Percentiles rank a stretch among this genome's conserved stretches.
Evolutionary conservation across 2,113 vertebrate species (phyloP).

Genomic region (Muntiacus reevesi): DNA sequence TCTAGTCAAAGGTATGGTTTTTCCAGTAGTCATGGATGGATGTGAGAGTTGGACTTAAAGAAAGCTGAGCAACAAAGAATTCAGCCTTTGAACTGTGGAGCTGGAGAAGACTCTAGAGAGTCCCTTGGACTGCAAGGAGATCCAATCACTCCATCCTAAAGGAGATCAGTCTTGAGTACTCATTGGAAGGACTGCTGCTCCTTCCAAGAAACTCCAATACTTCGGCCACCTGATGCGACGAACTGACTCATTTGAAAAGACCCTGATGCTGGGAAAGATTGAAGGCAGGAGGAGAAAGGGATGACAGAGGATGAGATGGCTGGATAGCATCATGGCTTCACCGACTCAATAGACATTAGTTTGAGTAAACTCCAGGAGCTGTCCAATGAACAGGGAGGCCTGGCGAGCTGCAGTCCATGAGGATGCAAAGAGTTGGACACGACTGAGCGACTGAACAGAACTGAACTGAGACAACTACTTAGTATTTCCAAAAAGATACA

Average conservation of each 20-base stretch:
- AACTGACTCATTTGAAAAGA: not conserved
- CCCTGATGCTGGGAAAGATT: not conserved
- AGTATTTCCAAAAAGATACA: not conserved
- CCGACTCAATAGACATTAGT: not conserved
- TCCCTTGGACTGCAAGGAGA: not conserved
- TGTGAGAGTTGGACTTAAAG: not conserved
- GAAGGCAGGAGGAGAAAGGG: not conserved
- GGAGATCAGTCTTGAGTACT: not conserved
- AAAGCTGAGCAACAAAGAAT: not conserved
- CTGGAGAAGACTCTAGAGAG: not conserved
- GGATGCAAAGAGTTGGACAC: not conserved
- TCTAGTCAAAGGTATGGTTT: not conserved
- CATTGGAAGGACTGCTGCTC: not conserved
- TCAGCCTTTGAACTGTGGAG: not conserved
- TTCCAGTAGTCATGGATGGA: not conserved
- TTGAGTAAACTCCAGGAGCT: not conserved
- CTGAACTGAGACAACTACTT: not conserved
- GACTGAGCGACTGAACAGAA: not conserved
- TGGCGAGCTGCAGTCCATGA: not conserved
- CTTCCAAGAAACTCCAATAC: not conserved
- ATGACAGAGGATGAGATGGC: not conserved
- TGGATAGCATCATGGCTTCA: not conserved
- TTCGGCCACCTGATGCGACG: not conserved
- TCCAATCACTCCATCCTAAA: not conserved
- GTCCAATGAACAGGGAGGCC: not conserved